Conservation (phyloP, 1,140 invertebrate species). For the Drosophila prosaltans region DNA sequence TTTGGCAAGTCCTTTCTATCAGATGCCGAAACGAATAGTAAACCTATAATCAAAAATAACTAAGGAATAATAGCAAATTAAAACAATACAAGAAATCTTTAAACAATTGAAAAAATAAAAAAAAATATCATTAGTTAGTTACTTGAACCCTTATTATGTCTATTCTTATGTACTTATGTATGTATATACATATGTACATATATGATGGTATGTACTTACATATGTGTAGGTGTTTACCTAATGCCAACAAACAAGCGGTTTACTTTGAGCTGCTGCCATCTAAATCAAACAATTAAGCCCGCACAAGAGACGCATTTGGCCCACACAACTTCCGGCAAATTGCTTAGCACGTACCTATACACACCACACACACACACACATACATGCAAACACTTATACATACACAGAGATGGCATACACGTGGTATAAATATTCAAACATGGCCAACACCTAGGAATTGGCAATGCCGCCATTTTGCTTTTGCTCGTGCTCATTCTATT, state of each 20-base stretch:
- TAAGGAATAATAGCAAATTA: background rate
- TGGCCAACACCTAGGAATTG: conserved; percentile 32
- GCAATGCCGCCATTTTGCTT: conserved; percentile 52
- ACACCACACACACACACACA: conserved; percentile 20
- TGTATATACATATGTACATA: background rate
- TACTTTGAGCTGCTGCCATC: conserved; percentile 25
- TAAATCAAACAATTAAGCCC: conserved; percentile 71
- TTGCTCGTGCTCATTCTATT: conserved; percentile 16
- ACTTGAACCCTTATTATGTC: background rate
- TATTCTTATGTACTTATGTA: background rate
- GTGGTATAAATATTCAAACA: conserved; percentile 59
- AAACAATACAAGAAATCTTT: background rate
- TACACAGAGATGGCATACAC: conserved; percentile 18
- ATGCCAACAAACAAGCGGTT: conserved; percentile 34
- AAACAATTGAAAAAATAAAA: background rate
- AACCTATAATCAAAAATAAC: no score
- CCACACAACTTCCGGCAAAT: conserved; percentile 64
- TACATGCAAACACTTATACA: background rate
- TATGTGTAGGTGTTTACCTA: conserved; percentile 39
- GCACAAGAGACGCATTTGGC: conserved; percentile 37
- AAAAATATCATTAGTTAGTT: background rate
- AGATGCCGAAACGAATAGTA: no score
- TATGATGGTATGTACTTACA: background rate
- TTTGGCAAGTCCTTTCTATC: no score
- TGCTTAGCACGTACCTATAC: conserved; percentile 36